Base-by-base conservation (phyloP, 1,140 invertebrate species). In the Zaprionus inermis region DNA sequence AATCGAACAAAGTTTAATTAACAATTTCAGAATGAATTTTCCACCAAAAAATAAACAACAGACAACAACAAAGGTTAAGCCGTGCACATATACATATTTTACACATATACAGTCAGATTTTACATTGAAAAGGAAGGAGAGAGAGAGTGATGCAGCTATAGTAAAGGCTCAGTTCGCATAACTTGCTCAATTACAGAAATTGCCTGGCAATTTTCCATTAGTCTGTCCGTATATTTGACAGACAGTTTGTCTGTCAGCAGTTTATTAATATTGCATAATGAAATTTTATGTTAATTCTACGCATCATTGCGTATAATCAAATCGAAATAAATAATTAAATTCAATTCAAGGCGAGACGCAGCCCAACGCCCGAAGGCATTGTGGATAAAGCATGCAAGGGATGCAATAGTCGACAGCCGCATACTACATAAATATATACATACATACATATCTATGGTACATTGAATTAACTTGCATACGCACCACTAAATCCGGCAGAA, bases 321-420 rank as follows among this genome's bases (percentile, higher is more conserved):
- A 92, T 92, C 78, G 78, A 92, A 91, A 86, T 91, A 91, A 92
- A 92, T 91, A 91, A 91, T 91, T 91, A 90, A 90, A 85, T 86
- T 81, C 81, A 81, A 73, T 89, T 71, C 34, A 73, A 81, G 77
- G 68, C 69, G 73, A 71, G 77, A 65, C 80, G 59, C 76, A 79
- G 67, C 66, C 38, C 51, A 78, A 24, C 22, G 65, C 64, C 74
- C 36, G 22, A 76, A 72, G 59, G 66, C 65, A 63, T 74, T 79
- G 65, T 57, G 32, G 32, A 22, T 49, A 20, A 38, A 56, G 36
- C 49, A 38, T 18, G 9, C 57, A 72, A 61, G 72, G 72, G 72
- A 59, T 76, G 73, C 61, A 57, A 56, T 14, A 56, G 10, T 32
- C 12, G 41, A 10, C 22, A 18, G 3, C 58, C 56, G 28, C 32